These are phyloP conservation scores for Nyctibius grandis DNA, from an alignment of 2,797 vertebrate genomes.

Conservation along the genomic window DNA sequence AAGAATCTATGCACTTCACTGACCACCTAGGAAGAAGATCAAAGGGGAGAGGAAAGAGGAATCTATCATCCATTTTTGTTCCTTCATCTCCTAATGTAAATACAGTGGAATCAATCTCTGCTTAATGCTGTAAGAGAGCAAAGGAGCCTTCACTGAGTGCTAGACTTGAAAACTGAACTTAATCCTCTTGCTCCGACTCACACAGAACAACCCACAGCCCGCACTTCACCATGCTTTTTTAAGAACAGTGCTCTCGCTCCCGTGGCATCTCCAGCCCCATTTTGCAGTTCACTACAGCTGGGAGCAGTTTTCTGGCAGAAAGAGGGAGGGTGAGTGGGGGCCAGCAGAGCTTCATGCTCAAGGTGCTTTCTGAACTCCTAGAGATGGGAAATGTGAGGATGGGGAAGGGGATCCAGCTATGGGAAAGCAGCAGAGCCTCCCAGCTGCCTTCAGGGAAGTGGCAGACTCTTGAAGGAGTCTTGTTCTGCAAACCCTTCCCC, in stretches of 20 bases:
- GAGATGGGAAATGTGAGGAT: not conserved
- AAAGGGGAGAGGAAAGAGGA: conserved; percentile 1
- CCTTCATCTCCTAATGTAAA: not conserved
- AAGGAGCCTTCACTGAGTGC: conserved; percentile 1
- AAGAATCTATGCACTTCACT: not conserved
- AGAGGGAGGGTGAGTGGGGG: not conserved
- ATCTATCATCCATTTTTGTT: not conserved
- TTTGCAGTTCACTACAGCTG: not conserved
- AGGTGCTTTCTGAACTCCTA: not conserved
- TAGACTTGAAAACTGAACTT: conserved; percentile 8
- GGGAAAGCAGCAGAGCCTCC: not conserved
- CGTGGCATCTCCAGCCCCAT: not conserved
- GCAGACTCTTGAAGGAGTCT: not conserved
- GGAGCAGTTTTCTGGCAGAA: not conserved
- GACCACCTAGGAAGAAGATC: conserved; percentile 7
- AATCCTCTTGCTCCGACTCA: conserved; percentile 1
- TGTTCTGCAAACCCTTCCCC: not conserved
- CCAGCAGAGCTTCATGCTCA: not conserved
- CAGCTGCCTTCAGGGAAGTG: not conserved
- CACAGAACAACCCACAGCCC: not conserved
- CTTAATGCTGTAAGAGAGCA: not conserved
- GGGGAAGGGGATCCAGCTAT: not conserved
- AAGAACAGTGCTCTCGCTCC: not conserved
- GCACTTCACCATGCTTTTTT: not conserved
- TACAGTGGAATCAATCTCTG: not conserved